Evolutionary conservation across 2,113 vertebrate genomes (phyloP).

Genomic region (Bombycilla garrulus): DNA sequence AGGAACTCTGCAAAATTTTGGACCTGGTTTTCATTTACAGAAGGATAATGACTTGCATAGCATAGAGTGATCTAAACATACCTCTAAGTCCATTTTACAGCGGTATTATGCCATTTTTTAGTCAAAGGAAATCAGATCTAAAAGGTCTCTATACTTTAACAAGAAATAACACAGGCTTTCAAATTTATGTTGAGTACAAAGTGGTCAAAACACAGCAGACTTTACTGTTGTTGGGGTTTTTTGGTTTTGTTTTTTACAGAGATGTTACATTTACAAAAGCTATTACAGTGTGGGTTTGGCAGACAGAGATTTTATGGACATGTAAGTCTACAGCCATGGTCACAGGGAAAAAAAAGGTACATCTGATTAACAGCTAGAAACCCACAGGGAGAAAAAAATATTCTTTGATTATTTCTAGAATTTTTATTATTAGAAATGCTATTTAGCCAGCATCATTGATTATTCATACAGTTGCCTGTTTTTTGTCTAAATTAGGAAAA

Average conservation of each 20-base stretch:
- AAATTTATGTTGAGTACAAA: background rate
- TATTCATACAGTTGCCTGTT: background rate
- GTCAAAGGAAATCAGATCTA: background rate
- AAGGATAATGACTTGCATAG: background rate
- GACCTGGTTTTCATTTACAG: background rate
- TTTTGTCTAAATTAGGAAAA: background rate
- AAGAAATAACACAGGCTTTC: background rate
- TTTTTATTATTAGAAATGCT: background rate
- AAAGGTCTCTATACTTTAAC: background rate
- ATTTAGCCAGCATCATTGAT: background rate
- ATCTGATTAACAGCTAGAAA: background rate
- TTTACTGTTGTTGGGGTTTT: background rate
- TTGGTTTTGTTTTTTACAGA: background rate
- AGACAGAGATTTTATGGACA: background rate
- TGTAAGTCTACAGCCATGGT: background rate
- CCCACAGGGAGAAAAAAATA: background rate
- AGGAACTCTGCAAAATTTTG: background rate
- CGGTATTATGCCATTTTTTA: background rate
- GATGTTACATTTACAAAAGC: background rate
- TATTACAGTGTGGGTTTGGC: background rate
- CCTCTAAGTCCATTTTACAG: background rate
- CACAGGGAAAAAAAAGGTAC: background rate
- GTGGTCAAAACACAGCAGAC: background rate
- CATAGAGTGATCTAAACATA: background rate
- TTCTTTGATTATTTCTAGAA: background rate